Conservation (phyloP, 1,140 invertebrate species). For the Psix sp. region DNA sequence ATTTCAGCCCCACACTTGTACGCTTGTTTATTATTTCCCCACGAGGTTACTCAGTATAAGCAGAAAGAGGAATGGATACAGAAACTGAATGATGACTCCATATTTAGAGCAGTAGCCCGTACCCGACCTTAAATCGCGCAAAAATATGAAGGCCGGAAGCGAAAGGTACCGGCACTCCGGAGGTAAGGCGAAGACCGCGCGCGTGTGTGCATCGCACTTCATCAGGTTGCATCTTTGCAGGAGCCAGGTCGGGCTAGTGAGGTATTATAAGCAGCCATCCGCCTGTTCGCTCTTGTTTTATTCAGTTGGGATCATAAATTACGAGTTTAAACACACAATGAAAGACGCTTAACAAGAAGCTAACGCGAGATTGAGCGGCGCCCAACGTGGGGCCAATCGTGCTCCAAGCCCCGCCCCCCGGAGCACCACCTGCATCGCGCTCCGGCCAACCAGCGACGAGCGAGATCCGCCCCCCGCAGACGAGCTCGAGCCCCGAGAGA, state of each 20-base stretch:
- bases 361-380: slow-evolving; percentile 78
- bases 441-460: slow-evolving; percentile 33
- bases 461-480: slow-evolving; percentile 26
- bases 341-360: slow-evolving; percentile 79
- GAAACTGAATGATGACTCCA: slow-evolving; percentile 22
- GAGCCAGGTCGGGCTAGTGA: slow-evolving; percentile 8
- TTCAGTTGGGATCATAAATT: slow-evolving; percentile 78
- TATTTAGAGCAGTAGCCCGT: too few species aligned
- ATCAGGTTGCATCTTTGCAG: slow-evolving; percentile 24
- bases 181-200: background rate
- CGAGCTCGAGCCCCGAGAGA: background rate
- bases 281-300: slow-evolving; percentile 74
- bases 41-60: too few species aligned
- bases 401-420: slow-evolving; percentile 50
- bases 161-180: background rate
- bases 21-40: too few species aligned
- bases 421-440: slow-evolving; percentile 45
- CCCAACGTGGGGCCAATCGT: slow-evolving; percentile 70
- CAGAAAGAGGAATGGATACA: too few species aligned
- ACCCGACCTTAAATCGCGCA: slow-evolving; percentile 27
- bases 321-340: slow-evolving; percentile 79
- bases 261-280: slow-evolving; percentile 59
- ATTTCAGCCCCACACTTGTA: background rate
- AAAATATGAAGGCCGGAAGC: slow-evolving; percentile 20
- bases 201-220: slow-evolving; percentile 8